Conservation (phyloP, 2,113 vertebrate genomes). For the Barbus barbus region DNA sequence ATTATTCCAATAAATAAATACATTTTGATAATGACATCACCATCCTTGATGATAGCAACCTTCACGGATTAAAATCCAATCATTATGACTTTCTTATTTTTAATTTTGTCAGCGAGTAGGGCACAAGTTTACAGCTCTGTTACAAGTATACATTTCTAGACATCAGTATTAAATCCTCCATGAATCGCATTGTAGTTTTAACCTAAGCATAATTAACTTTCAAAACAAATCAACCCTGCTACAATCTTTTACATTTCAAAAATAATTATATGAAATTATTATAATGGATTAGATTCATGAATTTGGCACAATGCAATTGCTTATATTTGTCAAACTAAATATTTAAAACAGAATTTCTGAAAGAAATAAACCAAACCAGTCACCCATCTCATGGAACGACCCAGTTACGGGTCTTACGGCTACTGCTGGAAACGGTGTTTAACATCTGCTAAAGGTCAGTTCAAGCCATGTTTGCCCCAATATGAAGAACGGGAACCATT, state of each 20-base stretch:
- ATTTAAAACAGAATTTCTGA: too few relatives aligned
- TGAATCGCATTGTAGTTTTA: not conserved
- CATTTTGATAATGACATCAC: not conserved
- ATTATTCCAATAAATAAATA: not conserved
- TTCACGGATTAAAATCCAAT: not conserved
- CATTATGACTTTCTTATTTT: not conserved
- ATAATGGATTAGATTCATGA: not conserved
- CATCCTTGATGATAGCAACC: not conserved
- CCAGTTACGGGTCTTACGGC: not conserved
- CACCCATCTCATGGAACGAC: not conserved
- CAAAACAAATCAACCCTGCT: not conserved
- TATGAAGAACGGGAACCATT: conserved; percentile 31
- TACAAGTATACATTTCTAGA: not conserved
- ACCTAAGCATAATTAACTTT: not conserved
- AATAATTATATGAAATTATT: not conserved
- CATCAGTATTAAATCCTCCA: too few relatives aligned
- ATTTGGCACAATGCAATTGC: not conserved
- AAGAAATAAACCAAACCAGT: not conserved
- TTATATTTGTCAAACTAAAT: not conserved
- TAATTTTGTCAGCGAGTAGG: too few relatives aligned
- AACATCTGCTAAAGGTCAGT: conserved; percentile 41
- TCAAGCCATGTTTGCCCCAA: conserved; percentile 13
- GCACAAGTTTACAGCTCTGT: not conserved
- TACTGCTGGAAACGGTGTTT: not conserved
- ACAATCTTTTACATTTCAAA: not conserved